A percentile compares a stretch with the other conserved stretches of the same genome.
These are phyloP conservation scores for Oreochromis tanganicae DNA, from an alignment of 2,113 vertebrate genomes.

Conservation along the genomic window DNA sequence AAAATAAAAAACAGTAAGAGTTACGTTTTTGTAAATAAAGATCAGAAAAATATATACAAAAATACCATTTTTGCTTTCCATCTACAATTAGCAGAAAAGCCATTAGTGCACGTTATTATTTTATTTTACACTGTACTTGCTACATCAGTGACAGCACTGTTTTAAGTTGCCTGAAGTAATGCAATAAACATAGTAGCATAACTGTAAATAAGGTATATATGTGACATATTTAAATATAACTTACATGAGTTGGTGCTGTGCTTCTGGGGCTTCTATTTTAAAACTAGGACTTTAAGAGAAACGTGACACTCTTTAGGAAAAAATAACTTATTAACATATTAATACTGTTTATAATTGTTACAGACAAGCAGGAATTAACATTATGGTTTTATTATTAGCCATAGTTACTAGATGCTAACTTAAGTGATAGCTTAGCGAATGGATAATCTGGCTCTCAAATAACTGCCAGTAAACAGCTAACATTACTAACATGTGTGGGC, in stretches of 20 bases:
- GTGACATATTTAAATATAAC: background rate
- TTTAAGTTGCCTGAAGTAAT: background rate
- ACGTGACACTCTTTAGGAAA: background rate
- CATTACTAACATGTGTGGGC: background rate
- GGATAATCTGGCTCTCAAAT: background rate
- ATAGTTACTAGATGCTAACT: background rate
- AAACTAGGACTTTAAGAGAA: background rate
- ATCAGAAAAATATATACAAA: background rate
- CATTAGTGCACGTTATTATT: too few species aligned
- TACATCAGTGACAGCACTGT: background rate
- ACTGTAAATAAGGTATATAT: background rate
- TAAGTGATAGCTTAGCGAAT: background rate
- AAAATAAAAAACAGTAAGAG: background rate
- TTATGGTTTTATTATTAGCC: background rate
- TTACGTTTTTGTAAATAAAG: background rate
- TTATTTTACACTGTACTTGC: background rate
- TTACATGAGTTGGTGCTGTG: background rate
- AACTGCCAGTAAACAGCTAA: too few species aligned
- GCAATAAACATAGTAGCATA: background rate
- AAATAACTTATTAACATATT: background rate
- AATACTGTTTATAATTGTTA: background rate
- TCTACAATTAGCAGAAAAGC: too few species aligned
- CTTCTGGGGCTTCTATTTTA: background rate
- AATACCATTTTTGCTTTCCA: too few species aligned
- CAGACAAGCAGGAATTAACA: background rate